Percentiles rank a stretch among this genome's conserved stretches.
Conservation (phyloP, 2,888 invertebrate genomes). For the Lepidonotus clava region DNA sequence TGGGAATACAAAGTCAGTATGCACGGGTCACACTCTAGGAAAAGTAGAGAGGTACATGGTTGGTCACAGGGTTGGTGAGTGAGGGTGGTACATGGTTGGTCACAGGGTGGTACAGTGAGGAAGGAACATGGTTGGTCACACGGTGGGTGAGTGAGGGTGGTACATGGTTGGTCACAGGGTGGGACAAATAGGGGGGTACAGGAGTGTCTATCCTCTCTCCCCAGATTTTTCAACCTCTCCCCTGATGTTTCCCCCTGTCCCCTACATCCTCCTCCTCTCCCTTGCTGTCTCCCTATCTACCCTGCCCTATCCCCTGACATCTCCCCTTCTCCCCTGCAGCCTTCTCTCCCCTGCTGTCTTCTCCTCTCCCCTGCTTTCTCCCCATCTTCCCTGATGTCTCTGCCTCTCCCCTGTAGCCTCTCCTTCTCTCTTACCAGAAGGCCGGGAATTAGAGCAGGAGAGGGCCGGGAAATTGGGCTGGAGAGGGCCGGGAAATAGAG, state of each 20-base stretch:
- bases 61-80: too few relatives aligned
- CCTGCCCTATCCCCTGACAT: neutral
- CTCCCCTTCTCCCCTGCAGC: neutral
- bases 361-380: neutral
- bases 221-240: neutral
- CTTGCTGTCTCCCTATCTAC: neutral
- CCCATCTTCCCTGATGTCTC: neutral
- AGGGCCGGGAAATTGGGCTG: too few relatives aligned
- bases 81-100: too few relatives aligned
- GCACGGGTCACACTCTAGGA: too few relatives aligned
- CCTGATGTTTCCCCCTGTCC: neutral
- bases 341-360: neutral
- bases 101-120: too few relatives aligned
- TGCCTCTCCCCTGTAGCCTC: neutral
- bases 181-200: neutral
- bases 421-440: neutral
- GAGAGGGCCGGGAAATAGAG: too few relatives aligned
- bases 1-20: too few relatives aligned
- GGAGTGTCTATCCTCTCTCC: neutral
- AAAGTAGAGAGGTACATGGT: too few relatives aligned
- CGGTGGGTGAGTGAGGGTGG: too few relatives aligned
- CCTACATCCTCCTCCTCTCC: neutral
- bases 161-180: too few relatives aligned
- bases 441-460: too few relatives aligned
- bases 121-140: too few relatives aligned